phyloP scores from a whole-genome alignment of 2,113 vertebrate species.

The Turnix velox region DNA sequence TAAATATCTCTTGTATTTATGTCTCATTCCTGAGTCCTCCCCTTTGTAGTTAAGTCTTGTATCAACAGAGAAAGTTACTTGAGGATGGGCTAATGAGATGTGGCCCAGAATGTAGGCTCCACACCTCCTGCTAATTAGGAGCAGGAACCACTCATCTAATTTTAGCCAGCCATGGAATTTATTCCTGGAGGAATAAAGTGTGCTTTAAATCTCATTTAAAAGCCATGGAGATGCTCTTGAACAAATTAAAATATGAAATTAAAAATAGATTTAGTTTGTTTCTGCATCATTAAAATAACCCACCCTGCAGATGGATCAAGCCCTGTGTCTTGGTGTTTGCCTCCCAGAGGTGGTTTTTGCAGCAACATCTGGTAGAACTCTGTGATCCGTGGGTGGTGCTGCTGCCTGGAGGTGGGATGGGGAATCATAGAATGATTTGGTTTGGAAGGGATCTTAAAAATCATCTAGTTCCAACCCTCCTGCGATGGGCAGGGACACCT shows the following conservation, averaged over 20 bases:
- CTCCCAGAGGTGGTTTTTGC: not conserved
- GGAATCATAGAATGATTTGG: no score
- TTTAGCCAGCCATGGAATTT: slow-evolving; percentile 3
- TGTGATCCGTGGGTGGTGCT: not conserved
- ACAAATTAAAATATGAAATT: slow-evolving; percentile 52
- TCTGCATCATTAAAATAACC: not conserved
- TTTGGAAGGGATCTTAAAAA: no score
- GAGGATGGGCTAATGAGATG: not conserved
- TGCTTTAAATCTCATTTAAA: slow-evolving; percentile 6
- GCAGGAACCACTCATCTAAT: slow-evolving; percentile 30
- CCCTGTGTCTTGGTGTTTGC: accelerated
- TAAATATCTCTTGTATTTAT: accelerated
- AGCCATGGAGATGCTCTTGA: not conserved
- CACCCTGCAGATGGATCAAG: not conserved
- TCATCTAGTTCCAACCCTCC: no score
- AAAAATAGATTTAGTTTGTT: slow-evolving; percentile 33
- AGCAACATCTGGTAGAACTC: not conserved
- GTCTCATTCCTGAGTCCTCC: not conserved
- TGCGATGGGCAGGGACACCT: no score
- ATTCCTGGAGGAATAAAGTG: not conserved
- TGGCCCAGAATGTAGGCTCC: not conserved
- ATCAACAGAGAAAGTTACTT: not conserved
- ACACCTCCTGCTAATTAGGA: not conserved
- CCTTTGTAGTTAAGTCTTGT: accelerated
- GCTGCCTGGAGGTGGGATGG: not conserved